These are phyloP conservation scores for Trachops cirrhosus DNA, from an alignment of 2,797 vertebrate genomes.

Conservation along the genomic window DNA sequence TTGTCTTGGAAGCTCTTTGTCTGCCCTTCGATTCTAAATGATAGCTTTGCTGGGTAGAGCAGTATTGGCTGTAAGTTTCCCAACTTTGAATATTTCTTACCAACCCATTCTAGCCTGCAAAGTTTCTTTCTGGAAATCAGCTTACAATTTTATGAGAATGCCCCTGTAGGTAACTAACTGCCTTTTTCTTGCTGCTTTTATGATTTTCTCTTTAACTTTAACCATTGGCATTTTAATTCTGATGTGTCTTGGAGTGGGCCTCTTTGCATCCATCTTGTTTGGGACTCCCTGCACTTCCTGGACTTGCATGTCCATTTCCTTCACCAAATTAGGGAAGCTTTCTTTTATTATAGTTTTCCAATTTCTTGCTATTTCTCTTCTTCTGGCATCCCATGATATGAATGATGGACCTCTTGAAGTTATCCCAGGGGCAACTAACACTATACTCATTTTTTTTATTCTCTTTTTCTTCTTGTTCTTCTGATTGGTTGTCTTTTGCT, in stretches of 20 bases:
- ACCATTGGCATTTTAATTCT: background rate
- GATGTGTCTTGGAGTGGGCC: background rate
- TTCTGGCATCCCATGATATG: background rate
- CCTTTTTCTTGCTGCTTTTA: background rate
- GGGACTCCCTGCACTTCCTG: too few relatives aligned
- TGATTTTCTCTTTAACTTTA: background rate
- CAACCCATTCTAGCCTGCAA: background rate
- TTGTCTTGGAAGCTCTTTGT: background rate
- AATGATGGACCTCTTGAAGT: background rate
- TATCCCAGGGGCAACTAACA: background rate
- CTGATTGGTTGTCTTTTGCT: background rate
- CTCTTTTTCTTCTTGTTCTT: background rate
- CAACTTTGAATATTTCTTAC: background rate
- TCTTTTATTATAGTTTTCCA: background rate
- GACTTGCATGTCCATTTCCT: background rate
- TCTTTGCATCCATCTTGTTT: background rate
- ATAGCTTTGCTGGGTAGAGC: background rate
- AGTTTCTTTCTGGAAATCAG: background rate
- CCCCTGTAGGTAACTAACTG: background rate
- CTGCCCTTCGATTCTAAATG: background rate
- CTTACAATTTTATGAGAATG: background rate
- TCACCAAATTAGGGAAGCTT: background rate
- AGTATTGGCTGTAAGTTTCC: background rate
- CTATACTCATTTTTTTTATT: background rate
- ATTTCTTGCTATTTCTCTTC: background rate